These are phyloP conservation scores for Lepus europaeus DNA, from an alignment of 2,113 vertebrate species.

Conservation along the genomic window DNA sequence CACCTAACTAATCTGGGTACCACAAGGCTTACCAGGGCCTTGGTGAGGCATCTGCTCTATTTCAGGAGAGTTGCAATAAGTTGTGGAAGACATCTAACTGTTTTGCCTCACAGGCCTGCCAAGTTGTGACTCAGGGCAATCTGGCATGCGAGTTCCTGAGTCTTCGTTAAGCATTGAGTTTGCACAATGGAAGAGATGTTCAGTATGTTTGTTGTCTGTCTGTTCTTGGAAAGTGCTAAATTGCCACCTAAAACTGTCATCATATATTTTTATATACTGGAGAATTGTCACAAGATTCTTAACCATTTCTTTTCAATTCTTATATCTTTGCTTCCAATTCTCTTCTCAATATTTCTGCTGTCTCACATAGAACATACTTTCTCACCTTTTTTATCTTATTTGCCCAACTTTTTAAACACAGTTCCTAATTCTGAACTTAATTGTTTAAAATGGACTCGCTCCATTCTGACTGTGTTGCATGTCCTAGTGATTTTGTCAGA, in stretches of 20 bases:
- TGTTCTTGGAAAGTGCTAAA: constrained; percentile 68
- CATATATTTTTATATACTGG: constrained; percentile 47
- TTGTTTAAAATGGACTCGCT: constrained; percentile 19
- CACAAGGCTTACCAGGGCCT: rapidly evolving
- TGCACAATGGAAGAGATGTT: constrained; percentile 52
- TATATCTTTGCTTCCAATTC: constrained; percentile 16
- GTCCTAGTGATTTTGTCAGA: neutral
- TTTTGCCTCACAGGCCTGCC: constrained; percentile 37
- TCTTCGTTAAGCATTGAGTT: constrained; percentile 27
- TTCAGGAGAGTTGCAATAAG: neutral
- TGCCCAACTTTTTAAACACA: neutral
- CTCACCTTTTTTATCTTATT: neutral
- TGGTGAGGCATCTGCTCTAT: neutral
- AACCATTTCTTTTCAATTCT: constrained; percentile 16
- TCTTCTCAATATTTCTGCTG: neutral
- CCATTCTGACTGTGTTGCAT: neutral
- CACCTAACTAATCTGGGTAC: neutral
- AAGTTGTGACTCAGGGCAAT: constrained; percentile 68
- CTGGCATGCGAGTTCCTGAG: neutral
- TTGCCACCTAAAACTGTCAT: constrained; percentile 60
- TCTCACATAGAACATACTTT: neutral
- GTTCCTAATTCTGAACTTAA: constrained; percentile 17
- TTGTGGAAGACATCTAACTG: neutral
- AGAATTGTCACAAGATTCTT: constrained; percentile 15
- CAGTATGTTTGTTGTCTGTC: constrained; percentile 63